Evolutionary conservation across 2,888 invertebrate species (phyloP).

Genomic region (Hemistola chrysoprasaria): DNA sequence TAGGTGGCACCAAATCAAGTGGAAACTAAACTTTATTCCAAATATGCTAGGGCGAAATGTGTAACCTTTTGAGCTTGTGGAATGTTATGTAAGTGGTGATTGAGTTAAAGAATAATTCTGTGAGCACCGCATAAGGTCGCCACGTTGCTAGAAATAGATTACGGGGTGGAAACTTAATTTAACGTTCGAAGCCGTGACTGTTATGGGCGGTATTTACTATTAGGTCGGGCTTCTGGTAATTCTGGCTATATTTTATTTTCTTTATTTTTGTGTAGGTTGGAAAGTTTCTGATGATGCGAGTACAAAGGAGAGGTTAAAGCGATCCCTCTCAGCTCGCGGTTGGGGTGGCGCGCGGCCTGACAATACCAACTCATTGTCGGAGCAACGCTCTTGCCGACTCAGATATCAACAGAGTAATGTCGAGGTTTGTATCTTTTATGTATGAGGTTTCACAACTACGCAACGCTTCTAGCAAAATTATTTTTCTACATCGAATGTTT

Average conservation of each 20-base stretch:
- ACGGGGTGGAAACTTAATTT: conserved; percentile 12
- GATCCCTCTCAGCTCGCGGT: conserved; percentile 82
- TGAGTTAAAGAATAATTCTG: conserved; percentile 21
- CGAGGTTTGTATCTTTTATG: conserved; percentile 79
- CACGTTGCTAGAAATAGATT: conserved; percentile 14
- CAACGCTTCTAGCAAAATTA: no score
- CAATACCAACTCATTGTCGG: conserved; percentile 84
- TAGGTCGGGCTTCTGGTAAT: not conserved
- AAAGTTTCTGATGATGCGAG: conserved; percentile 90
- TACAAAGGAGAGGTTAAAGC: conserved; percentile 82
- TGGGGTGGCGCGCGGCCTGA: conserved; percentile 83
- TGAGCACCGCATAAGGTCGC: conserved; percentile 8
- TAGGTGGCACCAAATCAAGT: conserved; percentile 13
- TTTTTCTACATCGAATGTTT: no score
- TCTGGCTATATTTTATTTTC: not conserved
- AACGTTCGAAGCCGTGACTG: not conserved
- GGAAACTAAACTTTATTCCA: conserved; percentile 24
- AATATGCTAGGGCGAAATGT: conserved; percentile 10
- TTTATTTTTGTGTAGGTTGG: conserved; percentile 84
- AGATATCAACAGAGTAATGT: conserved; percentile 96
- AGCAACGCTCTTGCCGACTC: conserved; percentile 87
- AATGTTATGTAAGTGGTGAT: conserved; percentile 15
- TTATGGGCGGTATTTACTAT: conserved; percentile 3
- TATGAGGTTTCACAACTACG: conserved; percentile 4
- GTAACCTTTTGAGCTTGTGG: conserved; percentile 7